phyloP scores from a whole-genome alignment of 2,888 invertebrate species.

The Chironomus tentans region DNA sequence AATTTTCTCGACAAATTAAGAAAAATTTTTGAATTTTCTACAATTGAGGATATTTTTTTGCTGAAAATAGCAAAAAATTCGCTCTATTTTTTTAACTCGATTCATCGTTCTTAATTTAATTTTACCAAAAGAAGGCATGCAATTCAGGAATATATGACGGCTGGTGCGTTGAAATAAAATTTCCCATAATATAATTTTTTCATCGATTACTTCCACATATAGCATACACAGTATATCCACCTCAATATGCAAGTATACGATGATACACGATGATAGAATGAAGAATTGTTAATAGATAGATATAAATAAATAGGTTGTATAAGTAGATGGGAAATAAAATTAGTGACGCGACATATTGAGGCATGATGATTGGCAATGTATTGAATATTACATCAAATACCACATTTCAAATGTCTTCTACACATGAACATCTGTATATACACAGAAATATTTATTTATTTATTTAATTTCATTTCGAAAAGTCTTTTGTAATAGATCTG shows the following conservation, averaged over 20 bases:
- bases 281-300: no score
- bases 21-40: no score
- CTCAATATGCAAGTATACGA: not conserved
- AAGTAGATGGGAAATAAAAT: conserved; percentile 11
- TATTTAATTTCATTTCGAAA: not conserved
- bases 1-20: no score
- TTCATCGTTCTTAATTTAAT: not conserved
- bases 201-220: conserved; percentile 1
- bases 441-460: not conserved
- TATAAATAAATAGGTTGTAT: not conserved
- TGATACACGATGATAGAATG: not conserved
- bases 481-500: not conserved
- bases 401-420: not conserved
- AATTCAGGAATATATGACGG: not conserved
- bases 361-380: not conserved
- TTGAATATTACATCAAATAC: not conserved
- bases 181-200: conserved; percentile 18
- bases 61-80: not conserved
- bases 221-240: no score
- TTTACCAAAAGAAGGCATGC: not conserved
- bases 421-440: not conserved
- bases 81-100: not conserved
- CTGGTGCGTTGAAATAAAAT: conserved; percentile 12
- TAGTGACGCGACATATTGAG: conserved; percentile 12
- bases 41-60: not conserved